phyloP scores from a whole-genome alignment of 64 coral and sea anemone genomes.

The Platygyra sinensis region DNA sequence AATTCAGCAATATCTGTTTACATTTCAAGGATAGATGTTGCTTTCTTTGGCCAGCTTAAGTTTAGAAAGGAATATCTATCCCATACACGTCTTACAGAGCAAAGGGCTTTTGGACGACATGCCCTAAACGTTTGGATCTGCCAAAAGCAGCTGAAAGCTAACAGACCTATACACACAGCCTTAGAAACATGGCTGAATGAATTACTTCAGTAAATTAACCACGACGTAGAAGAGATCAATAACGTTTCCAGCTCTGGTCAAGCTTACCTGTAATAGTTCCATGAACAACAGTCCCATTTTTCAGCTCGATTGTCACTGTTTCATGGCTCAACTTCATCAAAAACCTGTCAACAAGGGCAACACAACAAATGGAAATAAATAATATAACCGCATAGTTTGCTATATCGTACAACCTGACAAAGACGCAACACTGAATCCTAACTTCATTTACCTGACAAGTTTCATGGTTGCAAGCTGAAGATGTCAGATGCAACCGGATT shows the following conservation, averaged over 20 bases:
- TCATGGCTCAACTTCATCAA: conserved; percentile 99
- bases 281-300: conserved; percentile 98
- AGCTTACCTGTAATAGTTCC: conserved; percentile 94
- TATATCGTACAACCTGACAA: conserved; percentile 1
- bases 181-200: too few species aligned
- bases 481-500: conserved; percentile 85
- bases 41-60: too few species aligned
- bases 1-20: too few species aligned
- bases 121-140: too few species aligned
- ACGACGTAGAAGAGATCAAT: neutral
- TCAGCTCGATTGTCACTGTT: conserved; percentile 95
- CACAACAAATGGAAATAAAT: neutral
- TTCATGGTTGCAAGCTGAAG: conserved; percentile 89
- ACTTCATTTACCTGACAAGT: conserved; percentile 79
- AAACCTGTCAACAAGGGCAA: conserved; percentile 68
- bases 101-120: too few species aligned
- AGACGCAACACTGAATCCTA: neutral
- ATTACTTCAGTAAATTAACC: too few species aligned
- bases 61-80: too few species aligned
- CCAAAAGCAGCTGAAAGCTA: too few species aligned
- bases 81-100: too few species aligned
- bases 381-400: neutral
- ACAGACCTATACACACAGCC: too few species aligned
- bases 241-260: neutral
- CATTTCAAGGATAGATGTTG: too few species aligned